Evolutionary conservation across 2,888 invertebrate genomes (phyloP).

Genomic region (Pristionchus maxplancki): DNA sequence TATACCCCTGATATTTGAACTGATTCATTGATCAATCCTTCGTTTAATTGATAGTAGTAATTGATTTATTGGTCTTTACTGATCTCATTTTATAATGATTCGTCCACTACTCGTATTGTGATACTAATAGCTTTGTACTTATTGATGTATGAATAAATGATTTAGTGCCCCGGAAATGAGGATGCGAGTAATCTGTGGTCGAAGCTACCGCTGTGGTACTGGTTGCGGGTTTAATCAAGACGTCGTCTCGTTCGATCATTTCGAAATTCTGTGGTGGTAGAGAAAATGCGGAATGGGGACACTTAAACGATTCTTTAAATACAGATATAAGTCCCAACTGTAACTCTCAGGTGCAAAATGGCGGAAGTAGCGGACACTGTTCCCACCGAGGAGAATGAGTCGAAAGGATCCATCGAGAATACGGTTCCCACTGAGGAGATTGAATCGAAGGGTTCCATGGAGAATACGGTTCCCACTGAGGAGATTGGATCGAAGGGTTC

Average conservation of each 20-base stretch:
- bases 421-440: not conserved
- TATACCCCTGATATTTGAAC: not conserved
- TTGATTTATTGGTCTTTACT: not conserved
- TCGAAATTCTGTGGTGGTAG: too few species aligned
- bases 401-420: not conserved
- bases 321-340: too few species aligned
- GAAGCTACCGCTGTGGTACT: not conserved
- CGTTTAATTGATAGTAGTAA: not conserved
- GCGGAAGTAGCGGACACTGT: not conserved
- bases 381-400: not conserved
- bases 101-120: not conserved
- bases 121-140: not conserved
- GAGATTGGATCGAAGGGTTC: not conserved
- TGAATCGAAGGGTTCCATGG: not conserved
- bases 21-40: not conserved
- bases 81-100: not conserved
- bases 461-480: not conserved
- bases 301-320: too few species aligned
- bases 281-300: too few species aligned
- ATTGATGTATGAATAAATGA: not conserved
- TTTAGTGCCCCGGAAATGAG: not conserved
- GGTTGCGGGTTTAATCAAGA: not conserved
- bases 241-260: too few species aligned
- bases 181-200: not conserved
- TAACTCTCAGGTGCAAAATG: not conserved